A percentile compares a stretch with the other conserved stretches of the same genome.
Conservation (phyloP, 2,888 invertebrate species). For the Caenorhabditis parvicauda region DNA sequence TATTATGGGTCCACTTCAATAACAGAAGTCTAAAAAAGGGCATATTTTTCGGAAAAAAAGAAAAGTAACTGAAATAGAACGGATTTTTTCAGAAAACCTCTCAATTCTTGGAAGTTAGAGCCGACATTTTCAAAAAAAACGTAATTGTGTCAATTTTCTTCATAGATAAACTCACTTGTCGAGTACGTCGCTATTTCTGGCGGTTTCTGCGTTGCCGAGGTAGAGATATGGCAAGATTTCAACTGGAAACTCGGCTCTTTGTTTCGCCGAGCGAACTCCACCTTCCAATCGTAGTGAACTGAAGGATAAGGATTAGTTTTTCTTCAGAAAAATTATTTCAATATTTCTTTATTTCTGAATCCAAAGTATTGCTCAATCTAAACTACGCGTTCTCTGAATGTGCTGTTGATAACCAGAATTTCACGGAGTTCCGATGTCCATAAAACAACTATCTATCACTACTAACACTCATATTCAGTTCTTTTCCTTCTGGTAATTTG, state of each 20-base stretch:
- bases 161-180: constrained; percentile 71
- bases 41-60: background rate
- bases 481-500: too few species aligned
- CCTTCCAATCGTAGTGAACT: constrained; percentile 35
- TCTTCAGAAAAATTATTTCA: background rate
- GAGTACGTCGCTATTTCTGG: constrained; percentile 83
- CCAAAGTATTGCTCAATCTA: background rate
- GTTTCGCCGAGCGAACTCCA: constrained; percentile 16
- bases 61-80: too few species aligned
- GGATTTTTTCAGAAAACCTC: background rate
- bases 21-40: background rate
- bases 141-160: background rate
- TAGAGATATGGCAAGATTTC: constrained; percentile 90
- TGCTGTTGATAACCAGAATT: too few species aligned
- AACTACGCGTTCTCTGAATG: too few species aligned
- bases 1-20: too few species aligned
- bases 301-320: constrained; percentile 8
- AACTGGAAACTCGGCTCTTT: constrained; percentile 74
- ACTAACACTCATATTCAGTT: background rate
- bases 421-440: background rate
- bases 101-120: background rate
- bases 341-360: background rate
- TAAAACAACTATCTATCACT: background rate
- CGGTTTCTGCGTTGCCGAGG: constrained; percentile 90
- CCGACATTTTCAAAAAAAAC: too few species aligned